A percentile compares a stretch with the other conserved stretches of the same genome.
phyloP scores from a whole-genome alignment of 2,888 invertebrate species.

The Pyrochroa serraticornis region DNA sequence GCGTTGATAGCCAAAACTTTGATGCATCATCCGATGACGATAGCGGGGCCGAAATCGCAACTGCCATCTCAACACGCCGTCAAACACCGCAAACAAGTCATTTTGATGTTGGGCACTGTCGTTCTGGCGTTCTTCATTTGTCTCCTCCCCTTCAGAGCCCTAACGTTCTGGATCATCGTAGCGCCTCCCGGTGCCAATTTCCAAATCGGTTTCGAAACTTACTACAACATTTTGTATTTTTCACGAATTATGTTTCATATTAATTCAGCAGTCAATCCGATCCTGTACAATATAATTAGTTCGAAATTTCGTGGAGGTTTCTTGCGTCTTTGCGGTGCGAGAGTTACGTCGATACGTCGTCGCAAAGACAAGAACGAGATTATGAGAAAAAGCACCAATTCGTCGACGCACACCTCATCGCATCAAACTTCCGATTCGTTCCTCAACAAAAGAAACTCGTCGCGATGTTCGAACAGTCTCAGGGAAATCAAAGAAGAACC shows the following conservation, averaged over 20 bases:
- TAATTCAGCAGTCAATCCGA: constrained; percentile 90
- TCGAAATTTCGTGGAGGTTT: constrained; percentile 88
- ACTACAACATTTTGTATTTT: constrained; percentile 83
- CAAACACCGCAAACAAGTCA: constrained; percentile 80
- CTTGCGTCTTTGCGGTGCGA: constrained; percentile 67
- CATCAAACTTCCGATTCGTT: constrained; percentile 67
- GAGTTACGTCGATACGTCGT: constrained; percentile 49
- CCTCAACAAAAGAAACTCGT: constrained; percentile 61
- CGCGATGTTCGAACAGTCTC: constrained; percentile 43
- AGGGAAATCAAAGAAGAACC: constrained; percentile 48
- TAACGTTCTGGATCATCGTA: constrained; percentile 86
- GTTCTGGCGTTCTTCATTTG: constrained; percentile 91
- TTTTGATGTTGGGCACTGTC: constrained; percentile 87
- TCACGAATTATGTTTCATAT: constrained; percentile 87
- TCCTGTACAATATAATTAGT: constrained; percentile 90
- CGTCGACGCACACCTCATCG: constrained; percentile 68
- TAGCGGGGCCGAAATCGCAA: constrained; percentile 64
- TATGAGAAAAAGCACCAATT: constrained; percentile 65
- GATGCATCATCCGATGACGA: constrained; percentile 75
- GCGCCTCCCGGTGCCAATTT: constrained; percentile 69
- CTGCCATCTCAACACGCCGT: constrained; percentile 64
- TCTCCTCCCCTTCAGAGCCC: constrained; percentile 84
- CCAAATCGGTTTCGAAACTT: constrained; percentile 77
- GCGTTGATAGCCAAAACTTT: constrained; percentile 84
- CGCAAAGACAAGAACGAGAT: constrained; percentile 59